Evolutionary conservation across 2,113 vertebrate genomes (phyloP), one percentile per base, ranked within the genome.

Genomic region (Notothenia rossii): DNA sequence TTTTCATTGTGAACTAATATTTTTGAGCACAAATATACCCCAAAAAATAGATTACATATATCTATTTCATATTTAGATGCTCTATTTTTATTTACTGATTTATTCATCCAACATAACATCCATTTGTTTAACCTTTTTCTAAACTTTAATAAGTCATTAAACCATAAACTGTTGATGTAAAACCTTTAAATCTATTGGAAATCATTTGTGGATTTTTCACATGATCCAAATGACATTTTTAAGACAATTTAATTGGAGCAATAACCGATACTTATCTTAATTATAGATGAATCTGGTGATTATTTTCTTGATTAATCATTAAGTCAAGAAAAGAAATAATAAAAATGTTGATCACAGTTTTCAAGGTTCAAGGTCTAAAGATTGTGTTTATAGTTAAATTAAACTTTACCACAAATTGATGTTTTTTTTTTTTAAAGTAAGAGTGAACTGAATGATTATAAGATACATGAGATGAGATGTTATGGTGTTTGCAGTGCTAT

Each of bases 401-500:
- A 56, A 22, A 18, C 18, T 54, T 45, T 11, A 56, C 11, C 13
- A 10, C 12, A 50, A 10, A 58, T 40, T 43, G 29, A 29, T 6
- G 5, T 15, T 2, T 13, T 6, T 36, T 3, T 10, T 2, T 13
- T 6, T 36, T 2, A 11, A 64, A 56, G 36, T 40, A 7, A 40
- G 7, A 40, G 5, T 40, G 36, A 40, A 40, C 36, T 40, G 36
- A 50, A 33, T 63, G n/a, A 74, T 67, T 67, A 29, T 53, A 4
- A 50, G 36, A 18, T 43, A 22, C 22, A 22, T 22, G 22, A 22
- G 22, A 22, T 22, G 13, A 66, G 40, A 82, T 18, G 20, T 61
- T 66, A 63, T 17, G 12, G 13, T 56, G 50, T 50, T 20, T 86
- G 14, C 20, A n/a, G 33, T 60, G 15, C 13, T 66, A 33, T 54